phyloP scores from a whole-genome alignment of 1,140 invertebrate species.

The Helicoverpa zea region DNA sequence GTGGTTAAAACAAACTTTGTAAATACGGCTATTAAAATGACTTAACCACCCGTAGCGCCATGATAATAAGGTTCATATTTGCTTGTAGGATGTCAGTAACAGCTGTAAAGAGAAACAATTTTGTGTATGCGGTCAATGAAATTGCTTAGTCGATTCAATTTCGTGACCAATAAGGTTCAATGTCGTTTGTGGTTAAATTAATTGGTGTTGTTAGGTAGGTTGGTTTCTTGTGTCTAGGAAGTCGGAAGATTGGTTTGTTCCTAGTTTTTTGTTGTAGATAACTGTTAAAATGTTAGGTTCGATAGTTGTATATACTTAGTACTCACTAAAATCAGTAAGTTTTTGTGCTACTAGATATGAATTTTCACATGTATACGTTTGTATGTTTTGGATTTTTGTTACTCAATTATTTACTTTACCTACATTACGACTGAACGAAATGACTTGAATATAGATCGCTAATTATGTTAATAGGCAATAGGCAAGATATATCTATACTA shows the following conservation, averaged over 20 bases:
- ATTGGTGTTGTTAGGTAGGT: neutral
- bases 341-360: too few relatives aligned
- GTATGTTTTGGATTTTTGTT: too few relatives aligned
- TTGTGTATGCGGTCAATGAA: neutral
- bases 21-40: neutral
- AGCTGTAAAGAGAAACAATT: slow-evolving; percentile 1
- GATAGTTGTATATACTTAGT: neutral
- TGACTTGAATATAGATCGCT: too few relatives aligned
- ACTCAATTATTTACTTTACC: too few relatives aligned
- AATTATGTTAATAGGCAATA: too few relatives aligned
- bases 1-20: slow-evolving; percentile 3
- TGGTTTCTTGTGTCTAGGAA: slow-evolving; percentile 39
- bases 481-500: too few relatives aligned
- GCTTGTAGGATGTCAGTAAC: neutral
- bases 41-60: neutral
- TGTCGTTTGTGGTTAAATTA: slow-evolving; percentile 9
- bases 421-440: too few relatives aligned
- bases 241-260: slow-evolving; percentile 40
- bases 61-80: slow-evolving; percentile 1
- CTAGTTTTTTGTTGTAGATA: slow-evolving; percentile 36
- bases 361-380: too few relatives aligned
- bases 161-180: slow-evolving; percentile 18
- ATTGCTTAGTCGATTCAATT: neutral
- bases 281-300: neutral
- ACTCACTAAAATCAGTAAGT: neutral